These are phyloP conservation scores for Oncorhynchus keta DNA, from an alignment of 2,113 vertebrate genomes.

Conservation along the genomic window DNA sequence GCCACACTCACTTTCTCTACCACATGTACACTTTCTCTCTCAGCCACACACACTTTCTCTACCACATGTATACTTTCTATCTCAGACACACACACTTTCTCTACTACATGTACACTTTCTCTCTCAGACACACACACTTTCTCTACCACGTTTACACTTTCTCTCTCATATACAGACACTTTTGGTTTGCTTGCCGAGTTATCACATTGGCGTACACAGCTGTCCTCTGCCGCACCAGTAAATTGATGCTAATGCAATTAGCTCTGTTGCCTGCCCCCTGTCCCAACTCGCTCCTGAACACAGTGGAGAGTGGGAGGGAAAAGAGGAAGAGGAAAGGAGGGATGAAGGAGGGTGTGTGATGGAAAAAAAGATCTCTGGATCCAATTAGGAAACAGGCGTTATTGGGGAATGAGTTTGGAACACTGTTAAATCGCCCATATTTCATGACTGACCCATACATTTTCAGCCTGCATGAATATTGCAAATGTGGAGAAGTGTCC, in stretches of 20 bases:
- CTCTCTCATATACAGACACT: neutral
- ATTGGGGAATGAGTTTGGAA: constrained; percentile 59
- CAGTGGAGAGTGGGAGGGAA: constrained; percentile 6
- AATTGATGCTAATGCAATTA: constrained; percentile 75
- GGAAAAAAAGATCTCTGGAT: constrained; percentile 50
- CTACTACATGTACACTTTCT: no score
- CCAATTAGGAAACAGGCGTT: constrained; percentile 64
- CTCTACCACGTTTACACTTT: neutral
- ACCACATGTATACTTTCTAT: no score
- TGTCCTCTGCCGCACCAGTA: constrained; percentile 62
- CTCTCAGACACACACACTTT: neutral
- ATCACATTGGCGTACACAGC: constrained; percentile 50
- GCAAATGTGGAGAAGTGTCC: constrained; percentile 37
- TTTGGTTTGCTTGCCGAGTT: constrained; percentile 24
- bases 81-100: constrained; percentile 2
- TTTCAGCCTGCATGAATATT: constrained; percentile 57
- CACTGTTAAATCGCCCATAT: constrained; percentile 53
- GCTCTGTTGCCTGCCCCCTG: constrained; percentile 63
- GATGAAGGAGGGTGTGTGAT: constrained; percentile 14
- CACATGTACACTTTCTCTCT: no score
- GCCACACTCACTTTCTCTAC: neutral
- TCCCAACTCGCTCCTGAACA: constrained; percentile 47
- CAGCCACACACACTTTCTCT: no score
- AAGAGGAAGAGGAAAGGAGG: constrained; percentile 13
- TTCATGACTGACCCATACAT: constrained; percentile 47